phyloP scores from a whole-genome alignment of 1,140 invertebrate genomes.

The Temnothorax nylanderi region DNA sequence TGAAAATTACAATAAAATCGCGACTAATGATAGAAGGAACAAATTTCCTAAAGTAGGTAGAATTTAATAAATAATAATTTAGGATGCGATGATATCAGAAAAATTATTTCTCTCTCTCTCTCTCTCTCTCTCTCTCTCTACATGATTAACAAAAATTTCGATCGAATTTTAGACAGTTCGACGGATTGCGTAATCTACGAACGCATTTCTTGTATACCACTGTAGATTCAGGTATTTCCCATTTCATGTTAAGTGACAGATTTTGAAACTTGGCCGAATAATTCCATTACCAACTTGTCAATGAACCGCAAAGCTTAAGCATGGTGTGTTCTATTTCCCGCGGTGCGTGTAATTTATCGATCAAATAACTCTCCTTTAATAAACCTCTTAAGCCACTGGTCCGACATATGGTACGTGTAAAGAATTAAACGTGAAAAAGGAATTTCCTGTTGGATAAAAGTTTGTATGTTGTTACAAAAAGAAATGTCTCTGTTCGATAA shows the following conservation, averaged over 20 bases:
- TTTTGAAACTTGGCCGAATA: conserved; percentile 43
- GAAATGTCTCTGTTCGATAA: not conserved
- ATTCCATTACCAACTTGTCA: conserved; percentile 48
- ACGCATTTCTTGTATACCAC: not conserved
- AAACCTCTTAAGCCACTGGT: not conserved
- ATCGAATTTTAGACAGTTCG: not conserved
- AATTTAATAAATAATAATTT: not conserved
- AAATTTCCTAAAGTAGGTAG: no score
- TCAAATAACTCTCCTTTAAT: conserved; percentile 11
- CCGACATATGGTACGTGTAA: not conserved
- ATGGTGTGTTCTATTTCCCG: not conserved
- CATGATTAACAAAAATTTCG: not conserved
- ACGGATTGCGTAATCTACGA: not conserved
- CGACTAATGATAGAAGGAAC: not conserved
- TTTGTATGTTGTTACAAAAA: not conserved
- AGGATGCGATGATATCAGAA: not conserved
- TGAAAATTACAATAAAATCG: not conserved
- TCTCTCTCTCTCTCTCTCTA: no score
- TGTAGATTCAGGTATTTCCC: not conserved
- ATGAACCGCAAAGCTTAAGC: conserved; percentile 41
- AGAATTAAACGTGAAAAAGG: conserved; percentile 20
- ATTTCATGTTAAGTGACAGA: conserved; percentile 29
- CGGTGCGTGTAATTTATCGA: conserved; percentile 30
- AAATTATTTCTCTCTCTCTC: not conserved
- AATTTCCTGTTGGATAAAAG: not conserved